phyloP scores from a whole-genome alignment of 2,888 invertebrate genomes.

The Poecilus cupreus region DNA sequence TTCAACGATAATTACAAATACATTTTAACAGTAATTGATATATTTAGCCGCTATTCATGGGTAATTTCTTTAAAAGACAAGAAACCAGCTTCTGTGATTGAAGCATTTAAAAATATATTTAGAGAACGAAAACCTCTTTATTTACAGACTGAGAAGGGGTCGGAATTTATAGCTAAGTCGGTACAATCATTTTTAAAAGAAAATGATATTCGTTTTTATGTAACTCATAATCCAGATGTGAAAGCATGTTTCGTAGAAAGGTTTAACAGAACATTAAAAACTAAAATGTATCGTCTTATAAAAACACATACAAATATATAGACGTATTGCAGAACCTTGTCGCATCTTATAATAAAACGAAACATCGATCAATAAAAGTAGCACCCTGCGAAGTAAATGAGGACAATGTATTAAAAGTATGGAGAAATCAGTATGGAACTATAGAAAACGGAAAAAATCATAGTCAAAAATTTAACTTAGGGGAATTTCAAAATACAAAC shows the following conservation, averaged over 20 bases:
- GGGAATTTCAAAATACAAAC: neutral
- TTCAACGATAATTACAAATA: neutral
- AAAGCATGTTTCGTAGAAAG: no score
- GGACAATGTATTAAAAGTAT: neutral
- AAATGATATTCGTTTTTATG: no score
- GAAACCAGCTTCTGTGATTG: neutral
- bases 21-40: conserved; percentile 6
- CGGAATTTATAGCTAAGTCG: no score
- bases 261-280: no score
- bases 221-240: no score
- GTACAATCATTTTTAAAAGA: no score
- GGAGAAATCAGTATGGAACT: neutral
- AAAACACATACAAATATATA: no score
- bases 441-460: neutral
- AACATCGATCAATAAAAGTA: conserved; percentile 3
- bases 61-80: neutral
- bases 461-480: neutral
- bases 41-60: conserved; percentile 19
- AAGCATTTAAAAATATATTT: neutral
- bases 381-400: neutral
- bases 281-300: no score
- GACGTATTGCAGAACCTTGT: neutral
- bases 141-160: no score
- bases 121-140: neutral
- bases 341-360: neutral